phyloP scores from a whole-genome alignment of 2,797 vertebrate species.

The Catamblyrhynchus diadema region DNA sequence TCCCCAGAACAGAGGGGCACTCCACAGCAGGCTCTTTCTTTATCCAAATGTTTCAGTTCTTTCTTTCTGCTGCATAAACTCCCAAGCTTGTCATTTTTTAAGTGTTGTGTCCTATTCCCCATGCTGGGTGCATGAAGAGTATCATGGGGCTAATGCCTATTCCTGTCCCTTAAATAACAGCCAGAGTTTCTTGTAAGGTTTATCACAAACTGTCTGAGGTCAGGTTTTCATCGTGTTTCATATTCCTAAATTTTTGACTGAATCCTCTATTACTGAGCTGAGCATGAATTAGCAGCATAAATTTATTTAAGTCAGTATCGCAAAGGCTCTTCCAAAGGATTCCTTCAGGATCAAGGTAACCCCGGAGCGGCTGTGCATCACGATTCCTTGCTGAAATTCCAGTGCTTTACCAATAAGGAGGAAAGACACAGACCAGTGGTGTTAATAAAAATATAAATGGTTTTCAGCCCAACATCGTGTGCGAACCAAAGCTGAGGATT shows the following conservation, averaged over 20 bases:
- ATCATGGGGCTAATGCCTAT: neutral
- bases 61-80: neutral
- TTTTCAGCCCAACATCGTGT: neutral
- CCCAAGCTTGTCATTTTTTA: neutral
- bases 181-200: neutral
- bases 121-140: neutral
- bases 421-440: neutral
- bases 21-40: neutral
- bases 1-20: neutral
- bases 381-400: neutral
- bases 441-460: slow-evolving; percentile 15
- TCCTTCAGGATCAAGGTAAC: neutral
- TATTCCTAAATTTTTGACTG: neutral
- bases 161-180: neutral
- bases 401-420: neutral
- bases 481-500: neutral
- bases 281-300: neutral
- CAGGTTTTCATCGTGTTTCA: neutral
- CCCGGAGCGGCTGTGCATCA: neutral
- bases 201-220: neutral
- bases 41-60: neutral
- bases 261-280: neutral
- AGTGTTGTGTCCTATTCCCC: neutral
- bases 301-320: neutral
- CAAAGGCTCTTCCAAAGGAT: neutral